A percentile compares a stretch with the other conserved stretches of the same genome.
Evolutionary conservation across 2,113 vertebrate species (phyloP).

Genomic region (Albula glossodonta): DNA sequence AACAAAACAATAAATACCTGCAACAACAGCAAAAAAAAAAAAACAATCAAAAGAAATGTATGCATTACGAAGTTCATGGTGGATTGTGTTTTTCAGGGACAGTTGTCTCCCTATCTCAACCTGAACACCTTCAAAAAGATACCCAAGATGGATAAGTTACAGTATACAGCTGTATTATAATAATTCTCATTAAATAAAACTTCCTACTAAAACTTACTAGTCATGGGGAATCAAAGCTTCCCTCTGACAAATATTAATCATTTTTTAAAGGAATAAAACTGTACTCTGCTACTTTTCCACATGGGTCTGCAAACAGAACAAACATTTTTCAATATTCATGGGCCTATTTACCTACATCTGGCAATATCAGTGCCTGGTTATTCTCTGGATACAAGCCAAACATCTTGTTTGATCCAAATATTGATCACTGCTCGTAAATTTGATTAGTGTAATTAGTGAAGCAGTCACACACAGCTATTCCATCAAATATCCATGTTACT

Average conservation of each 20-base stretch:
- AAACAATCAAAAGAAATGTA: background rate
- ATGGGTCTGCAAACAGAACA: background rate
- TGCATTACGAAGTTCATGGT: background rate
- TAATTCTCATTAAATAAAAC: background rate
- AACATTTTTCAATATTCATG: constrained; percentile 1
- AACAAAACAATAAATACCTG: background rate
- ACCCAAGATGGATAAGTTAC: background rate
- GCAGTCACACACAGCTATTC: background rate
- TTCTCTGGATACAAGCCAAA: background rate
- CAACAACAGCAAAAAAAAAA: background rate
- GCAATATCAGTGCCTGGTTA: background rate
- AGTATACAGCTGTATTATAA: background rate
- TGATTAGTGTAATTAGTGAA: background rate
- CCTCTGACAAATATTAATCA: background rate
- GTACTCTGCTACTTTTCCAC: background rate
- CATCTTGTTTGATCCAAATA: background rate
- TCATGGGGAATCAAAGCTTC: too few relatives aligned
- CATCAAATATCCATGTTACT: background rate
- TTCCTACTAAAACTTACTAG: too few relatives aligned
- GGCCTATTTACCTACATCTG: background rate
- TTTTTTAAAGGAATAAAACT: background rate
- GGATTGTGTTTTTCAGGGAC: background rate
- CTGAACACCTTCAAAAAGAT: background rate
- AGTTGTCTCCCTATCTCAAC: background rate
- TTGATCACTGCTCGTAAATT: background rate